Evolutionary conservation across 2,888 invertebrate genomes (phyloP).

Genomic region (Synergus itoensis): DNA sequence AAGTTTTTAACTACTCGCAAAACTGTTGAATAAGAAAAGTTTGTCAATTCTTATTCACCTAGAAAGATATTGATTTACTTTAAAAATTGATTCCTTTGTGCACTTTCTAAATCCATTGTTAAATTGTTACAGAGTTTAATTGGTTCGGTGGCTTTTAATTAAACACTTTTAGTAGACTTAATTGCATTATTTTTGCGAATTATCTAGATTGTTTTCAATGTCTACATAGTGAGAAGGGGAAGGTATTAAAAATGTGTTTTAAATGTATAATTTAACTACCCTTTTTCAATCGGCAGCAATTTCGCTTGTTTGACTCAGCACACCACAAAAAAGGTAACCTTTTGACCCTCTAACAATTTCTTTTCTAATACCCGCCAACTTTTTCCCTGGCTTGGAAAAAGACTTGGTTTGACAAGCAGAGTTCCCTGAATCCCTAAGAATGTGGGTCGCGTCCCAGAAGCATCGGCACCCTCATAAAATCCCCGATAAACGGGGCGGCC

Average conservation of each 20-base stretch:
- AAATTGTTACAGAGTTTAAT: neutral
- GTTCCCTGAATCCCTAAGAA: constrained; percentile 58
- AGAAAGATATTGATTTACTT: constrained; percentile 7
- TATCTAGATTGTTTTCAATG: too few relatives aligned
- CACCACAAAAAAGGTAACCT: neutral
- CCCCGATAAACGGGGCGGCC: constrained; percentile 59
- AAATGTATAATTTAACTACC: neutral
- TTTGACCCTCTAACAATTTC: neutral
- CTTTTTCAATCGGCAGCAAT: neutral
- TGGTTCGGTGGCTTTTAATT: neutral
- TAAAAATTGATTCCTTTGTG: neutral
- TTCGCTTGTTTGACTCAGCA: neutral
- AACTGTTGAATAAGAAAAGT: constrained; percentile 36
- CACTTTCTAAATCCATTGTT: neutral
- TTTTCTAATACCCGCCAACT: neutral
- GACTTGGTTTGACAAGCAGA: constrained; percentile 47
- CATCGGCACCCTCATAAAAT: constrained; percentile 63
- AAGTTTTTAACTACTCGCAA: constrained; percentile 28
- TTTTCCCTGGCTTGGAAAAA: constrained; percentile 2
- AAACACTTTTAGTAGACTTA: neutral
- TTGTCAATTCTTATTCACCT: constrained; percentile 1
- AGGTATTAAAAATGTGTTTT: too few relatives aligned
- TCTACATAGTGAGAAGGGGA: too few relatives aligned
- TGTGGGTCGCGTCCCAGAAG: constrained; percentile 63
- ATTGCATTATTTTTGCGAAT: neutral